Evolutionary conservation across 2,888 invertebrate species (phyloP).

Genomic region (Phorcus lineatus): DNA sequence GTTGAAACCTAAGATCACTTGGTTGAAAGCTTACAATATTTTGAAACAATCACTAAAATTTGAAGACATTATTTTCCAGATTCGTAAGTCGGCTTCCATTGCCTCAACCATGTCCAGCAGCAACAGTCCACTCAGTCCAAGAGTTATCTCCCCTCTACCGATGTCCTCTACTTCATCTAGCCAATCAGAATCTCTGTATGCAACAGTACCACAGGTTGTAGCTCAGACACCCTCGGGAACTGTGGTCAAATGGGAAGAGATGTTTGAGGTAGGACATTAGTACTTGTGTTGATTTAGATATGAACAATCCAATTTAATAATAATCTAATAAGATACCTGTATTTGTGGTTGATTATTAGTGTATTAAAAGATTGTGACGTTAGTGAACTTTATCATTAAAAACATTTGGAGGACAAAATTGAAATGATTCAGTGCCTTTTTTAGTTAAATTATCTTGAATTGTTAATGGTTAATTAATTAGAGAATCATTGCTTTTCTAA

Average conservation of each 20-base stretch:
- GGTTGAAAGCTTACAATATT: no score
- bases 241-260: constrained; percentile 64
- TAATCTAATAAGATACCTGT: no score
- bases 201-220: constrained; percentile 60
- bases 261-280: constrained; percentile 57
- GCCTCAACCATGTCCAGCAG: constrained; percentile 45
- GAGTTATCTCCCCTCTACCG: constrained; percentile 52
- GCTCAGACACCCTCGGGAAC: constrained; percentile 70
- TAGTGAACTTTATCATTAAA: neutral
- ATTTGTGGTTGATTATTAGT: no score
- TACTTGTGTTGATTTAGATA: neutral
- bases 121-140: neutral
- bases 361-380: neutral
- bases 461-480: no score
- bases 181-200: constrained; percentile 25
- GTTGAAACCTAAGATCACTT: no score
- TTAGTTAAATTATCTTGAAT: no score
- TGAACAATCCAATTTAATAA: no score
- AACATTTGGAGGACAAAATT: neutral
- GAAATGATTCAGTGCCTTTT: no score
- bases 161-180: constrained; percentile 45
- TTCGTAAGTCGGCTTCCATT: constrained; percentile 62
- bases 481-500: no score
- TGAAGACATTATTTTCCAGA: constrained; percentile 39
- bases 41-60: no score